Evolutionary conservation across 2,888 invertebrate genomes (phyloP).

Genomic region (Sussaba pulchella): DNA sequence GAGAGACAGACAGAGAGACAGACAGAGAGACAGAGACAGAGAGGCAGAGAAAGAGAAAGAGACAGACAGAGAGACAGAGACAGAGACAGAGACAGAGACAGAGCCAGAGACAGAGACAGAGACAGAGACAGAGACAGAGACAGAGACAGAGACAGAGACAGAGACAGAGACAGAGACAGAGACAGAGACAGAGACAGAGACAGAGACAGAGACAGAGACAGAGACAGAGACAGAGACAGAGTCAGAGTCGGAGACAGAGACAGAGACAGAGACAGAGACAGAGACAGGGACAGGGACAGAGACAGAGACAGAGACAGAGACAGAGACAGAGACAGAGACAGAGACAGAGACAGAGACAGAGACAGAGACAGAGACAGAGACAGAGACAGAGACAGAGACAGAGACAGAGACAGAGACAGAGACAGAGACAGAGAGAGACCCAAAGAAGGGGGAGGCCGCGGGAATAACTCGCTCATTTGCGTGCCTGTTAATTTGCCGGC

Average conservation of each 20-base stretch:
- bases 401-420: neutral
- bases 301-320: neutral
- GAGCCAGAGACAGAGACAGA: constrained; percentile 31
- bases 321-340: neutral
- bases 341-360: neutral
- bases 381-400: neutral
- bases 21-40: constrained; percentile 50
- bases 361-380: neutral
- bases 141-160: constrained; percentile 17
- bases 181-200: neutral
- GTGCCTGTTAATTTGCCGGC: constrained; percentile 82
- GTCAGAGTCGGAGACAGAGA: no score
- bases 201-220: neutral
- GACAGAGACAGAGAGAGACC: constrained; percentile 24
- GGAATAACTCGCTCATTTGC: constrained; percentile 83
- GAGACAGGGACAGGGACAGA: neutral
- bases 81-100: constrained; percentile 17
- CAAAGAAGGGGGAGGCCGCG: constrained; percentile 73
- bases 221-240: neutral
- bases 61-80: no score
- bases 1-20: neutral
- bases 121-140: constrained; percentile 48
- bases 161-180: constrained; percentile 33
- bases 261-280: neutral
- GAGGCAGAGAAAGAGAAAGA: constrained; percentile 20